Percentiles rank a stretch among this genome's conserved stretches.
Evolutionary conservation across 2,113 vertebrate genomes (phyloP).

Genomic region (Pycnonotus jocosus): DNA sequence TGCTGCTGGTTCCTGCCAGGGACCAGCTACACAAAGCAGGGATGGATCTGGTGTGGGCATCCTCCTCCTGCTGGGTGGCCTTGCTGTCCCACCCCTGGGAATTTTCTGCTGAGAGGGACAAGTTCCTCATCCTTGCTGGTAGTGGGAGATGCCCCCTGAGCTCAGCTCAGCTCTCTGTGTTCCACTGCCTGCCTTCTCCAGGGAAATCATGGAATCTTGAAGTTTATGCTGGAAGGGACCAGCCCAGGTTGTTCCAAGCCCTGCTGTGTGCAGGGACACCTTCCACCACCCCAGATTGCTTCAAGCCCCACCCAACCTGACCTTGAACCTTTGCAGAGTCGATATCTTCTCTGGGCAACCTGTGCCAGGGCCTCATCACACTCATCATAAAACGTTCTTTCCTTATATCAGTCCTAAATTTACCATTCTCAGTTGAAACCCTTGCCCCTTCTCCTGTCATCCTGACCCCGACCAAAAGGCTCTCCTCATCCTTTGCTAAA

Average conservation of each 20-base stretch:
- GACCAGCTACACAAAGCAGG: background rate
- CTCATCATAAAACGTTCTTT: background rate
- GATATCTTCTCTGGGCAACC: background rate
- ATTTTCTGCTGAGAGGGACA: background rate
- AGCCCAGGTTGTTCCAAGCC: background rate
- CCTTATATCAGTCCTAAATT: background rate
- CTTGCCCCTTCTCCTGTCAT: background rate
- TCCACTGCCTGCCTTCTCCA: background rate
- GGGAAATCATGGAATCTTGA: accelerated
- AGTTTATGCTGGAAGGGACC: background rate
- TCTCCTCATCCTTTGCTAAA: background rate
- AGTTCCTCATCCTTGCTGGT: background rate
- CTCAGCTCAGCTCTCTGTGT: background rate
- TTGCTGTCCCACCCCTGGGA: background rate
- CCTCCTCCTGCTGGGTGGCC: accelerated
- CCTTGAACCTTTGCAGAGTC: background rate
- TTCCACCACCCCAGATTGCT: background rate
- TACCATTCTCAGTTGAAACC: background rate
- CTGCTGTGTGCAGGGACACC: accelerated
- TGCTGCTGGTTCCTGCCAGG: background rate
- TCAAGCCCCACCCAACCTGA: background rate
- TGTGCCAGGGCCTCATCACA: accelerated
- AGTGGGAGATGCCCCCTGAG: background rate
- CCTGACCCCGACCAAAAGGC: background rate
- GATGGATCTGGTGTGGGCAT: background rate